Conservation (phyloP, 2,113 vertebrate genomes). For the Rostratula benghalensis region DNA sequence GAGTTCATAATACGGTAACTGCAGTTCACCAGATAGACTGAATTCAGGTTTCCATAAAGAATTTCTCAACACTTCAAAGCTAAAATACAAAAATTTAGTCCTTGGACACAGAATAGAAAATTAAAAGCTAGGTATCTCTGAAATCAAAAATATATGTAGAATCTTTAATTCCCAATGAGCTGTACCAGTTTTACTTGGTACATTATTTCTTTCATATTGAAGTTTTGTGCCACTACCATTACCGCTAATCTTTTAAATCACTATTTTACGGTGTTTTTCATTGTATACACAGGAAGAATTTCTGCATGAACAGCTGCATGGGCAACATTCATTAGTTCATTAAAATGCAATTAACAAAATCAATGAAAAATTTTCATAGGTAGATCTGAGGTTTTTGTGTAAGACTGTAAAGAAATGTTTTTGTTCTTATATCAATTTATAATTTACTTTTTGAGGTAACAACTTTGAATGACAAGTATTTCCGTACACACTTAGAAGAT, state of each 20-base stretch:
- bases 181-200: neutral
- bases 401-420: neutral
- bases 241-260: neutral
- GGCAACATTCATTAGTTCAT: neutral
- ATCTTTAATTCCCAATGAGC: neutral
- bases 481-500: slow-evolving; percentile 78
- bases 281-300: neutral
- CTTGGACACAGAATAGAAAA: neutral
- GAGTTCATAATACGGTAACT: neutral
- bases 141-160: neutral
- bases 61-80: neutral
- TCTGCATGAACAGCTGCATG: neutral
- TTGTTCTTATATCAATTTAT: neutral
- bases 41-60: neutral
- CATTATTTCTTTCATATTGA: neutral
- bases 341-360: neutral
- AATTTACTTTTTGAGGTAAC: slow-evolving; percentile 71
- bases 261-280: neutral
- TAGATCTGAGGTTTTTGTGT: neutral
- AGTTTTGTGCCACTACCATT: neutral
- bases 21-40: neutral
- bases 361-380: neutral
- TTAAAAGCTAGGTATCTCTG: neutral
- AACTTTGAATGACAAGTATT: slow-evolving; percentile 79
- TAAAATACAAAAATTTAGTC: neutral